A percentile compares a stretch with the other conserved stretches of the same genome.
Evolutionary conservation across 2,113 vertebrate species (phyloP).

Genomic region (Dascyllus trimaculatus): DNA sequence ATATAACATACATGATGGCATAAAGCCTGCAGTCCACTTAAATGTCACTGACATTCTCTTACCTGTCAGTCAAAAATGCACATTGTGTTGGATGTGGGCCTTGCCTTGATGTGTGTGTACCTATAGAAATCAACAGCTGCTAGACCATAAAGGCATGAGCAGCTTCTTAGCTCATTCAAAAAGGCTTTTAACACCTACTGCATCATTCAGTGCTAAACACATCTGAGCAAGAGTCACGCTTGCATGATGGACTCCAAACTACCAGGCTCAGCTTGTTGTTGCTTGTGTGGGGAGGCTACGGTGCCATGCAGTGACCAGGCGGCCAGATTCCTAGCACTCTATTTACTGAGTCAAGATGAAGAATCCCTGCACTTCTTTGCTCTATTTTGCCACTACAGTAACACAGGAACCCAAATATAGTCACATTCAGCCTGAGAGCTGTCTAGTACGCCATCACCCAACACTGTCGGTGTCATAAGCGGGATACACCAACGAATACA

Average conservation of each 20-base stretch:
- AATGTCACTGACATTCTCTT: slow-evolving; percentile 24
- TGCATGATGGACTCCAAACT: slow-evolving; percentile 24
- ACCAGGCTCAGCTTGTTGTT: slow-evolving; percentile 25
- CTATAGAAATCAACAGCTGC: slow-evolving; percentile 12
- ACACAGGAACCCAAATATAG: slow-evolving; percentile 17
- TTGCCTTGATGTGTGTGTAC: slow-evolving; percentile 4
- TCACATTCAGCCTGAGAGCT: slow-evolving; percentile 19
- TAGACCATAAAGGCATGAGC: not conserved
- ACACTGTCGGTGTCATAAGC: not conserved
- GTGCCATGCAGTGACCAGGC: slow-evolving; percentile 14
- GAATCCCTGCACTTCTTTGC: slow-evolving; percentile 12
- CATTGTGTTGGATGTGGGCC: not conserved
- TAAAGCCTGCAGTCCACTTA: not conserved
- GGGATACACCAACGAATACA: slow-evolving; percentile 1
- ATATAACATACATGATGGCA: slow-evolving; percentile 25
- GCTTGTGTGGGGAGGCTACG: slow-evolving; percentile 13
- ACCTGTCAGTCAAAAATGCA: slow-evolving; percentile 21
- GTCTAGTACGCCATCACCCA: slow-evolving; percentile 33
- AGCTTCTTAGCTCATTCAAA: slow-evolving; percentile 36
- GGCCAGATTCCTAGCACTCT: slow-evolving; percentile 33
- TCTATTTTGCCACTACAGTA: slow-evolving; percentile 28
- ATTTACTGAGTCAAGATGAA: slow-evolving; percentile 37
- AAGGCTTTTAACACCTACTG: slow-evolving; percentile 57
- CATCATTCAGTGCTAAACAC: slow-evolving; percentile 37
- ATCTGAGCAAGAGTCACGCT: slow-evolving; percentile 36